Evolutionary conservation across 2,888 invertebrate species (phyloP).

Genomic region (Macrophya annulata): DNA sequence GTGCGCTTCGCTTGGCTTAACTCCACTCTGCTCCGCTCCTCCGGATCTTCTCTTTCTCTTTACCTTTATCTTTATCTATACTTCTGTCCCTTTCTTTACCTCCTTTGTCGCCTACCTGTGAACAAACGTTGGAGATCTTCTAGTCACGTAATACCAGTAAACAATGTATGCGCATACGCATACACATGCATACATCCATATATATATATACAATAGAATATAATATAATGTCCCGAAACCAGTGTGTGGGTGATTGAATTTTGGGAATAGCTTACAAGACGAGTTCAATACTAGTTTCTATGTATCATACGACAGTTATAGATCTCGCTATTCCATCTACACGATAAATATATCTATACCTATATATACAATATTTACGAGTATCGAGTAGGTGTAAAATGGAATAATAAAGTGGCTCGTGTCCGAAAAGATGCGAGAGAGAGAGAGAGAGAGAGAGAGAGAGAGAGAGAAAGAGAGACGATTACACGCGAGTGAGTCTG

Average conservation of each 20-base stretch:
- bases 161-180: not conserved
- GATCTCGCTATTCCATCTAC: not conserved
- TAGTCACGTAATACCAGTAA: conserved; percentile 26
- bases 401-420: conserved; percentile 74
- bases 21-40: conserved; percentile 58
- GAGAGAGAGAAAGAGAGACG: conserved; percentile 21
- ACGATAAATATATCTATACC: no score
- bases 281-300: not conserved
- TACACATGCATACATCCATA: not conserved
- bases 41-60: conserved; percentile 61
- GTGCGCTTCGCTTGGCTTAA: conserved; percentile 70
- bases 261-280: not conserved
- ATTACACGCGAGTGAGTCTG: conserved; percentile 70
- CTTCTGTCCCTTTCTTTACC: conserved; percentile 35
- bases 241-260: conserved; percentile 20
- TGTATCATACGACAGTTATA: not conserved
- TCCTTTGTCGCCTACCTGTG: conserved; percentile 56
- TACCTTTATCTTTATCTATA: conserved; percentile 60
- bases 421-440: conserved; percentile 67
- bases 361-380: not conserved
- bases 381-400: conserved; percentile 40
- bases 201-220: not conserved
- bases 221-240: not conserved
- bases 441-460: conserved; percentile 25
- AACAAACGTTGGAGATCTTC: conserved; percentile 54